Percentiles rank a stretch among this genome's conserved stretches.
Evolutionary conservation across 2,797 vertebrate species (phyloP).

Genomic region (Micromesistius poutassou): DNA sequence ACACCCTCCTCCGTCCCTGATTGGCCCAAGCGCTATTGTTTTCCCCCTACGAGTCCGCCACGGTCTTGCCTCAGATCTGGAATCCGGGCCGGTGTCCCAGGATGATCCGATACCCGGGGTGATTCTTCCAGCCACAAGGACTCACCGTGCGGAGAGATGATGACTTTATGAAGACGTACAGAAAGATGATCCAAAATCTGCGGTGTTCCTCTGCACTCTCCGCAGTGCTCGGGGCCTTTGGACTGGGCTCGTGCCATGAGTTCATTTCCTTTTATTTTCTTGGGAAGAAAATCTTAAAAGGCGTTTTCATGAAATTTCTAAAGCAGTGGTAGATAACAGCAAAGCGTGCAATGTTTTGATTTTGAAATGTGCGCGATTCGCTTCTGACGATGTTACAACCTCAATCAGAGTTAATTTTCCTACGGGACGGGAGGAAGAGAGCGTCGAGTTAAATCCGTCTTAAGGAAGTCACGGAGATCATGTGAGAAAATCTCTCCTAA

Average conservation of each 20-base stretch:
- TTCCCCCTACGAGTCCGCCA: too few relatives aligned
- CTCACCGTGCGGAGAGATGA: not conserved
- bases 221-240: slow-evolving; percentile 13
- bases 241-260: not conserved
- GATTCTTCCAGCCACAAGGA: not conserved
- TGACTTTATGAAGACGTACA: not conserved
- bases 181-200: not conserved
- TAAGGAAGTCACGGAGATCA: not conserved
- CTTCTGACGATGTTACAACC: not conserved
- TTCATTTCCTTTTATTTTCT: not conserved
- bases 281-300: not conserved
- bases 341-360: not conserved
- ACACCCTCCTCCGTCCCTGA: too few relatives aligned
- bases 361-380: not conserved
- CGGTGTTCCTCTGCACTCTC: not conserved
- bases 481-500: not conserved
- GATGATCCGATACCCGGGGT: not conserved
- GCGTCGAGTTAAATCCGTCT: not conserved
- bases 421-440: not conserved
- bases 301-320: not conserved
- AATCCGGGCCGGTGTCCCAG: too few relatives aligned
- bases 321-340: not conserved
- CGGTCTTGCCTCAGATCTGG: too few relatives aligned
- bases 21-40: too few relatives aligned
- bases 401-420: not conserved